Conservation (phyloP, 2,113 vertebrate species). For the Sinocyclocheilus rhinocerous region DNA sequence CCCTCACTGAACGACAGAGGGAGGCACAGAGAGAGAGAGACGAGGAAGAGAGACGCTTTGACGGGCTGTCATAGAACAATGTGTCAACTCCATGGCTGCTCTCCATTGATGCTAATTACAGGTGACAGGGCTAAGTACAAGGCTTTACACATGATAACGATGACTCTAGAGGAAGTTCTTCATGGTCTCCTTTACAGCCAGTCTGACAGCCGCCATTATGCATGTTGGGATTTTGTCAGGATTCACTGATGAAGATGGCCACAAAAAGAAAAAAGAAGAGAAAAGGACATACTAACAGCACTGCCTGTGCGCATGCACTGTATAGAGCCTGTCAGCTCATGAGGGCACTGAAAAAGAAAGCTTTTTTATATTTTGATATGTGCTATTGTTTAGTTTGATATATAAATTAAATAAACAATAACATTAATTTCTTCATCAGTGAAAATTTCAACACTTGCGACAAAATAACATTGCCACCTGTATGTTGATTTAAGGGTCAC, state of each 20-base stretch:
- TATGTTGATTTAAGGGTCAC: too few relatives aligned
- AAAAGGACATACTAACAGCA: slow-evolving; percentile 13
- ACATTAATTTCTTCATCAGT: neutral
- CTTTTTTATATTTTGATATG: neutral
- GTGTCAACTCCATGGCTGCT: slow-evolving; percentile 62
- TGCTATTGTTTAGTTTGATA: neutral
- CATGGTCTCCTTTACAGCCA: slow-evolving; percentile 59
- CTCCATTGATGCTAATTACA: slow-evolving; percentile 72
- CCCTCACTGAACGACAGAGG: slow-evolving; percentile 43
- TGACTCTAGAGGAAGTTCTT: slow-evolving; percentile 71
- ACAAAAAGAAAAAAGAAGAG: slow-evolving; percentile 28
- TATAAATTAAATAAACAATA: neutral
- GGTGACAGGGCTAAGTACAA: slow-evolving; percentile 75
- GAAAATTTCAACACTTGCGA: neutral
- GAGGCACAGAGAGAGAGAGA: slow-evolving; percentile 45
- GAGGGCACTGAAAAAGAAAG: neutral
- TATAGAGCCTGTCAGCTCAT: neutral
- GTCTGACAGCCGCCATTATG: slow-evolving; percentile 70
- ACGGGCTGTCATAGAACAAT: slow-evolving; percentile 67
- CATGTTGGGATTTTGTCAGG: slow-evolving; percentile 60
- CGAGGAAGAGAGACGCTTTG: slow-evolving; percentile 31
- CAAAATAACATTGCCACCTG: neutral
- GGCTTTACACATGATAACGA: slow-evolving; percentile 69
- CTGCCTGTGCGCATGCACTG: neutral
- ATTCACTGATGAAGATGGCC: slow-evolving; percentile 47